Evolutionary conservation across 2,888 invertebrate genomes (phyloP).

Genomic region (Opisthograptis luteolata): DNA sequence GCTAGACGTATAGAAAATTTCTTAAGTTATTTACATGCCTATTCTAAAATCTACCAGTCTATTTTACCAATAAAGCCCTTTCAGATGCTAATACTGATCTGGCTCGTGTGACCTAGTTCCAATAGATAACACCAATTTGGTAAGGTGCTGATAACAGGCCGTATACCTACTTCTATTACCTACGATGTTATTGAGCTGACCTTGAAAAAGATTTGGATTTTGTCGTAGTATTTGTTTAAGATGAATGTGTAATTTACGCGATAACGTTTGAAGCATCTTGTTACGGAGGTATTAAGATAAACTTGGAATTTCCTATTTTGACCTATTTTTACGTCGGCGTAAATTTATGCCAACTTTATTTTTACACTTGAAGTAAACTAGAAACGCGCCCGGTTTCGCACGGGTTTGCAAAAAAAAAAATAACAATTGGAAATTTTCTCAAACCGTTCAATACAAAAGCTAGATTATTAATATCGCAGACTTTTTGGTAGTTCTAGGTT

Average conservation of each 20-base stretch:
- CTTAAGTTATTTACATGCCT: conserved; percentile 6
- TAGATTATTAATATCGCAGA: too few species aligned
- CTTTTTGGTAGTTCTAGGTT: too few species aligned
- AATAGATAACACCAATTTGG: conserved; percentile 71
- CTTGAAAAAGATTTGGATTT: conserved; percentile 49
- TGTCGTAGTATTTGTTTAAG: conserved; percentile 27
- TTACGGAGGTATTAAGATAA: conserved; percentile 9
- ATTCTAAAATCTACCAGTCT: conserved; percentile 12
- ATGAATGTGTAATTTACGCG: conserved; percentile 18
- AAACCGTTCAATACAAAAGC: too few species aligned
- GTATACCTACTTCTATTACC: too few species aligned
- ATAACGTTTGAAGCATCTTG: conserved; percentile 8
- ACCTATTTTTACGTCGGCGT: background rate
- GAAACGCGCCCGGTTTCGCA: too few species aligned
- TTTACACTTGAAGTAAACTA: too few species aligned
- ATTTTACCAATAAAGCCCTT: conserved; percentile 36
- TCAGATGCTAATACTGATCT: conserved; percentile 44
- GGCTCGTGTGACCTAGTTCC: conserved; percentile 67
- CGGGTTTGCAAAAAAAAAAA: too few species aligned
- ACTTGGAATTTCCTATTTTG: conserved; percentile 1
- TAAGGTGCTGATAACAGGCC: conserved; percentile 71
- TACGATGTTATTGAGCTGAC: conserved; percentile 73
- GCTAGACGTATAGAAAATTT: background rate
- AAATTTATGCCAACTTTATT: too few species aligned
- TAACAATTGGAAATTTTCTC: too few species aligned